Base-by-base conservation (phyloP, 2,888 invertebrate genomes). In the Steinernema hermaphroditum region DNA sequence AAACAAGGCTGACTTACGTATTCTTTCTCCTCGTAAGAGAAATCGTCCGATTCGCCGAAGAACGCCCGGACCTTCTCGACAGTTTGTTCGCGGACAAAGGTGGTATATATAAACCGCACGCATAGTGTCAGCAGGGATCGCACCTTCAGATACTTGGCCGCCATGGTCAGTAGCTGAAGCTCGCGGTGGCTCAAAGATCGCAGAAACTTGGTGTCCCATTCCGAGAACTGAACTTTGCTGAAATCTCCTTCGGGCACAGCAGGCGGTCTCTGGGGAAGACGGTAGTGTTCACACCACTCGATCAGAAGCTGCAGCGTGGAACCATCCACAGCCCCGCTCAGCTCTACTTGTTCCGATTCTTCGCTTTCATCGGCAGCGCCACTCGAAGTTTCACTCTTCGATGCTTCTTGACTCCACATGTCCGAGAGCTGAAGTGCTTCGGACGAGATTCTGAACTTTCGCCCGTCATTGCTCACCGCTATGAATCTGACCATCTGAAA, bases 21-120 rank as follows among this genome's bases (percentile, higher is more conserved):
- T 62, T 62, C 62, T 32, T 62, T 62, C 34, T 62, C 62, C 27
- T 62, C 62, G 32, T 62, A 62, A 12, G 62, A 27, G 19, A 62
- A 62, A 16, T 62, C 62, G 32, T 62, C 62, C 29, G 19, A 2
- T 62, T 62, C 62, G 32, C 62, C 62, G 34, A 62, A 62, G 27
- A 62, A 62, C 16, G 62, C 14, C 16, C 62, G 29, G n/a, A 62
- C 14, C 34, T 62, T 62, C 62, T 62, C 62, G 16, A 62, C 62
- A 62, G 62, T 62, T 62, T 62, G 62, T 2, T 29, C 62, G 2
- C 27, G 29, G 22, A 62, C 62, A 27, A 32, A 29, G 12, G 12
- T 19, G 16, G 27, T 16, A 32, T 62, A 62, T 6, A 62, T 62
- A 16, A 14, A 62, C 2, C 62, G 27, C 8, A 62, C 16, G 62